Evolutionary conservation across 2,888 invertebrate species (phyloP).

Genomic region (Agrypnus murinus): DNA sequence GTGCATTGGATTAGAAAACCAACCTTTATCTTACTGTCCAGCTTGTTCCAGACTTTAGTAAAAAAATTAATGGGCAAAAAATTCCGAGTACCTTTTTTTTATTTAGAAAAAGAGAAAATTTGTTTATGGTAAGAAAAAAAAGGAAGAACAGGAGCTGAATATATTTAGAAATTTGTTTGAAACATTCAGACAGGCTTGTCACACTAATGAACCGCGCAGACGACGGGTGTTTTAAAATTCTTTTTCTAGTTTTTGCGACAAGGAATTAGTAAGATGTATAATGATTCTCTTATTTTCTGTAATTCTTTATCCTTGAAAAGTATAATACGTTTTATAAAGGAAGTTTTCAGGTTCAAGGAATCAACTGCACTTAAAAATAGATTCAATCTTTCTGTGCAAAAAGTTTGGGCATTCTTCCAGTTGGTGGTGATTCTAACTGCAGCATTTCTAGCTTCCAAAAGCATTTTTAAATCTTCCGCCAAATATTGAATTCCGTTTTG

Average conservation of each 20-base stretch:
- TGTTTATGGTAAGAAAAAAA: too few species aligned
- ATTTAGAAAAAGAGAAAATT: too few species aligned
- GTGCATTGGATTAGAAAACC: too few species aligned
- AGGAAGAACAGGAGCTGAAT: not conserved
- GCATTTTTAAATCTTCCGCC: not conserved
- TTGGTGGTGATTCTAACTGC: constrained; percentile 4
- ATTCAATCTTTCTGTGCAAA: not conserved
- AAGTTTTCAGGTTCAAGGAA: not conserved
- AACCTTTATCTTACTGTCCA: too few species aligned
- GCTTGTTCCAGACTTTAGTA: too few species aligned
- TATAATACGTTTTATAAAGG: too few species aligned
- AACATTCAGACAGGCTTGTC: constrained; percentile 15
- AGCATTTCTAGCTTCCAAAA: not conserved
- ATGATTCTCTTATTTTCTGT: too few species aligned
- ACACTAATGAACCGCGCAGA: constrained; percentile 27
- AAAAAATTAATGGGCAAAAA: too few species aligned
- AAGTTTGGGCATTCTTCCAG: not conserved
- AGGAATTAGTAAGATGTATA: not conserved
- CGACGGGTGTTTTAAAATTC: constrained; percentile 6
- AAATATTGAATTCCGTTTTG: constrained; percentile 4
- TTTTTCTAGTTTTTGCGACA: constrained; percentile 15
- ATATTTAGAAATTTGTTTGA: constrained; percentile 24
- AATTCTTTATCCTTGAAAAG: too few species aligned
- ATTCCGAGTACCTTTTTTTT: too few species aligned
- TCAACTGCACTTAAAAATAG: not conserved